These are phyloP conservation scores for Morone saxatilis DNA, from an alignment of 2,113 vertebrate species.

Conservation along the genomic window DNA sequence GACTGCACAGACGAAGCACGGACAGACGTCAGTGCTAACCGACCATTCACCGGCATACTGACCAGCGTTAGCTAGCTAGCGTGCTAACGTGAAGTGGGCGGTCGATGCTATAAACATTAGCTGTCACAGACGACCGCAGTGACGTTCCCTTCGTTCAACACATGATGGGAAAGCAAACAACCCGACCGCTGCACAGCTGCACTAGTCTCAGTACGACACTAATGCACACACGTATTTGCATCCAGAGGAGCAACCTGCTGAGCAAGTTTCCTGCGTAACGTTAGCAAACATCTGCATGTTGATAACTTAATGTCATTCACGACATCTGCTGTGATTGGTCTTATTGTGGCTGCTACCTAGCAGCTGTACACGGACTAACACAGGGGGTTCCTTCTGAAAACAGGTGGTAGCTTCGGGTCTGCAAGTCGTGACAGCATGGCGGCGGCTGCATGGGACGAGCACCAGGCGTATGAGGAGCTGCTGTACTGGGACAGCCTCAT, in stretches of 20 bases:
- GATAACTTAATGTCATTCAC: background rate
- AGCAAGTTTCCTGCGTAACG: background rate
- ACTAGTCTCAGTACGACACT: no score
- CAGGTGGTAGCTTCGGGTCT: background rate
- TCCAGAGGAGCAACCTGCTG: no score
- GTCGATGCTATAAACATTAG: slow-evolving; percentile 9
- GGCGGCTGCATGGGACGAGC: slow-evolving; percentile 80
- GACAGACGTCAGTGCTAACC: rapidly evolving
- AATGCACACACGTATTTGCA: background rate
- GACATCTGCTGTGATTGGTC: background rate
- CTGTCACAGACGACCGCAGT: background rate
- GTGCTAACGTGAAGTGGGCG: background rate
- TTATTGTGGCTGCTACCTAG: rapidly evolving
- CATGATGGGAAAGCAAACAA: no score
- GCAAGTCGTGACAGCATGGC: slow-evolving; percentile 69
- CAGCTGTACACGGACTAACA: background rate
- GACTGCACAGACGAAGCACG: rapidly evolving
- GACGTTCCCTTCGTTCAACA: no score
- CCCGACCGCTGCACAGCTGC: background rate
- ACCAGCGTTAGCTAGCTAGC: background rate
- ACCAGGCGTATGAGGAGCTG: slow-evolving; percentile 86
- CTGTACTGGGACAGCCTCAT: slow-evolving; percentile 87
- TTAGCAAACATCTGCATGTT: background rate
- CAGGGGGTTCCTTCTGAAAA: background rate
- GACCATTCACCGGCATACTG: background rate